Evolutionary conservation across 2,113 vertebrate genomes (phyloP), one percentile per base, ranked within the genome.

Genomic region (Dipodomys spectabilis): DNA sequence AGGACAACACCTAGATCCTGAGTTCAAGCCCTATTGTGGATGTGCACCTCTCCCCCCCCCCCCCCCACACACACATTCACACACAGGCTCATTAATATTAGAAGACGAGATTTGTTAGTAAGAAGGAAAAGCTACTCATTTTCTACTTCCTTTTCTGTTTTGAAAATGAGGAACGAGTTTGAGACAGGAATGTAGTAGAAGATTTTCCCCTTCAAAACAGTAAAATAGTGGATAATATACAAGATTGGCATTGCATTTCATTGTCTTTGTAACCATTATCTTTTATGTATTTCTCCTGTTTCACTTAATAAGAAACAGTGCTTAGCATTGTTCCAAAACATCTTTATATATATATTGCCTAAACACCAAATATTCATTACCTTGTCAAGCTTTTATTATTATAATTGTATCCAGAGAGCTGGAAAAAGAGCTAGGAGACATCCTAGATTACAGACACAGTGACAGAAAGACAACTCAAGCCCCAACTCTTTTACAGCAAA

Each of bases 161-260:
- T 72, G n/a, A 60, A 60, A 60, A 60, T 20, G 20, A 71, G 18
- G 35, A 92, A 87, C 25, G 30, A 18, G 25, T 68, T 45, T 62
- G 79, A 57, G 23, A 73, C 74, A 49, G 5, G n/a, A 78, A 18
- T 49, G 53, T 45, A 62, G 6, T 83, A 57, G 35, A 71, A 57
- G 35, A 71, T 28, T 93, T 49, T 93, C 78, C 74, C 39, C 74
- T 82, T 88, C 25, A 82, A 53, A 49, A 95, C 44, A 73, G 32
- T 45, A 84, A 80, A 93, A 30, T 53, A 53, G 25, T 22, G 57
- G 60, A 64, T 39, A 64, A 27, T 44, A 57, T 39, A 57, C 4
- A 5, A 45, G 25, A 25, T 53, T 90, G 82, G n/a, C 6, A 4
- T 67, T 88, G 28, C 60, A 2, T 86, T 81, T 79, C 44, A 77